Percentiles rank a stretch among this genome's conserved stretches.
Evolutionary conservation across 2,888 invertebrate species (phyloP).

Genomic region (Sturmia bella): DNA sequence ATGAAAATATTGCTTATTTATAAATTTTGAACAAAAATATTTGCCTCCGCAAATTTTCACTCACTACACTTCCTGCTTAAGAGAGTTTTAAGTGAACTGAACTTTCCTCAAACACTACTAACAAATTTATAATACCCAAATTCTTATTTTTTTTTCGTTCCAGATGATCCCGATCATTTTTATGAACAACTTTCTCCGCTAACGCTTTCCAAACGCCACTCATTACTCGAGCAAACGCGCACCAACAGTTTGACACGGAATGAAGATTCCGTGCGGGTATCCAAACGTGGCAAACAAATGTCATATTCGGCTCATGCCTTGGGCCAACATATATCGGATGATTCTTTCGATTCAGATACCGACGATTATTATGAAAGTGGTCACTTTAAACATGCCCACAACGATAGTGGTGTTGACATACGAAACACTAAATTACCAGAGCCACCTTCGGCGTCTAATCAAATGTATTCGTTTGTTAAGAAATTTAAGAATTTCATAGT

Average conservation of each 20-base stretch:
- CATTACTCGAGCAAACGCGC: slow-evolving; percentile 71
- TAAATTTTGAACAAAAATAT: too few species aligned
- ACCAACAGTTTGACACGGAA: slow-evolving; percentile 72
- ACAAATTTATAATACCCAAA: too few species aligned
- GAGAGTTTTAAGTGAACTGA: too few species aligned
- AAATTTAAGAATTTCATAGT: slow-evolving; percentile 86
- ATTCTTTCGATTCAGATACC: slow-evolving; percentile 87
- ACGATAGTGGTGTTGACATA: slow-evolving; percentile 83
- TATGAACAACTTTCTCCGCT: slow-evolving; percentile 85
- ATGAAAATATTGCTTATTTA: too few species aligned
- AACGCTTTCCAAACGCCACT: slow-evolving; percentile 75
- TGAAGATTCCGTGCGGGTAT: slow-evolving; percentile 71
- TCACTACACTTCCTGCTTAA: too few species aligned
- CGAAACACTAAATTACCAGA: slow-evolving; percentile 84
- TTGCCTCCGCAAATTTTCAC: too few species aligned
- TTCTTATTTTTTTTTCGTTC: slow-evolving; percentile 67
- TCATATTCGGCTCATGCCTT: slow-evolving; percentile 75
- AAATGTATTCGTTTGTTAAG: slow-evolving; percentile 87
- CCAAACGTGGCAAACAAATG: slow-evolving; percentile 75
- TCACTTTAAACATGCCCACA: slow-evolving; percentile 80
- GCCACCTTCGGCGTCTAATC: slow-evolving; percentile 83
- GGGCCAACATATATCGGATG: slow-evolving; percentile 80
- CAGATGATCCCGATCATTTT: slow-evolving; percentile 88
- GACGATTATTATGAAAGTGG: slow-evolving; percentile 83
- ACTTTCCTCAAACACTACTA: too few species aligned